phyloP scores from a whole-genome alignment of 2,113 vertebrate species.

The Trogon melanurus region DNA sequence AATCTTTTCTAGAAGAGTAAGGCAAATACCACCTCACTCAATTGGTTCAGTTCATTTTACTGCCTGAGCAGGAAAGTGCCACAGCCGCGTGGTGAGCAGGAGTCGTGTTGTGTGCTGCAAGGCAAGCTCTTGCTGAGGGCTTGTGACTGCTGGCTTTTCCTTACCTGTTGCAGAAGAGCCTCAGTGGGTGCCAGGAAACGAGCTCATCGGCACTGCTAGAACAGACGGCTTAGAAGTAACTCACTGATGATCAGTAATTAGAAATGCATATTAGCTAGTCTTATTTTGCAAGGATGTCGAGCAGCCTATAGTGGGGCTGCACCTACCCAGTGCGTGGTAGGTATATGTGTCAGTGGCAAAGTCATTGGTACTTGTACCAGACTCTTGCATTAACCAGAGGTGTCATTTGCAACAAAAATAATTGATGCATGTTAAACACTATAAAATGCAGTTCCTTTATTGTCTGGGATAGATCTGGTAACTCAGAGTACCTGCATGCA shows the following conservation, averaged over 20 bases:
- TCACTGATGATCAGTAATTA: not conserved
- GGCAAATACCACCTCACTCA: not conserved
- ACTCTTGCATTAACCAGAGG: not conserved
- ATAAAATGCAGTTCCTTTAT: not conserved
- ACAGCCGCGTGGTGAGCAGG: not conserved
- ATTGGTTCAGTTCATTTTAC: not conserved
- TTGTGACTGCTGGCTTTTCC: not conserved
- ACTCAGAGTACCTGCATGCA: not conserved
- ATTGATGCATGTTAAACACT: not conserved
- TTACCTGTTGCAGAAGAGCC: not conserved
- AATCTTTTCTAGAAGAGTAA: not conserved
- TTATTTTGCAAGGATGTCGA: not conserved
- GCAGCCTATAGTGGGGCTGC: not conserved
- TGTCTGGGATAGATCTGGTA: not conserved
- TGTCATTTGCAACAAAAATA: not conserved
- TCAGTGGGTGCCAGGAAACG: not conserved
- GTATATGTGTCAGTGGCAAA: not conserved
- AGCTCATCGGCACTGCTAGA: not conserved
- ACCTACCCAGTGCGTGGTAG: not conserved
- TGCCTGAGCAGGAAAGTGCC: not conserved
- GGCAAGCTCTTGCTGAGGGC: not conserved
- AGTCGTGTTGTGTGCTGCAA: not conserved
- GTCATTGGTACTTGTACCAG: not conserved
- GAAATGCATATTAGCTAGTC: not conserved
- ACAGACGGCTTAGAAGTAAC: not conserved